Conservation (phyloP, 2,888 invertebrate species). For the Drosophila barbarae region DNA sequence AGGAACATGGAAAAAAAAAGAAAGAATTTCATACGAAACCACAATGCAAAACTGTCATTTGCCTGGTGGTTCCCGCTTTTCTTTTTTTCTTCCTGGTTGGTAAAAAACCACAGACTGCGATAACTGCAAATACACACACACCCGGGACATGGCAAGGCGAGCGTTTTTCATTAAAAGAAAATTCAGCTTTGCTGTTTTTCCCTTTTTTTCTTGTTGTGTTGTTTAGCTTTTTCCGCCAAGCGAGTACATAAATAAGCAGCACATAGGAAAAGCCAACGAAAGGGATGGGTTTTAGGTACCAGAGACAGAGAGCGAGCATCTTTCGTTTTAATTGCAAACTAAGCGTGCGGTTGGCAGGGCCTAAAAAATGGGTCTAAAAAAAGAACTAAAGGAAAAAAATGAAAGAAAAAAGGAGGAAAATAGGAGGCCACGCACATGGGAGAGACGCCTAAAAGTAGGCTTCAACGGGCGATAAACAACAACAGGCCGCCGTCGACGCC, state of each 20-base stretch:
- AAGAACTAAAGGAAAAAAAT: background rate
- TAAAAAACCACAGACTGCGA: constrained; percentile 29
- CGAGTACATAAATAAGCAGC: constrained; percentile 61
- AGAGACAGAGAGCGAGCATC: constrained; percentile 55
- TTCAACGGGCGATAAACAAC: constrained; percentile 72
- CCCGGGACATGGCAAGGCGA: constrained; percentile 41
- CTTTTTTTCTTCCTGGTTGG: constrained; percentile 13
- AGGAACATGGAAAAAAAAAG: background rate
- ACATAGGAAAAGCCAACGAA: constrained; percentile 51
- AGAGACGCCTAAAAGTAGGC: constrained; percentile 68
- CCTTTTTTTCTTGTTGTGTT: constrained; percentile 38
- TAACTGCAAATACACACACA: constrained; percentile 11
- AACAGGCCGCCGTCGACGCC: constrained; percentile 22
- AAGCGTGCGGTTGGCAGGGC: constrained; percentile 71
- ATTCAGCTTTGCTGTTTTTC: constrained; percentile 53
- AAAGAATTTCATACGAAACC: constrained; percentile 33
- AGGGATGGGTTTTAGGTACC: constrained; percentile 32
- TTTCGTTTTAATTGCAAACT: constrained; percentile 76
- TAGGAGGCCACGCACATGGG: constrained; percentile 49
- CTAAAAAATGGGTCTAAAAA: constrained; percentile 23
- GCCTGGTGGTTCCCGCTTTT: constrained; percentile 27
- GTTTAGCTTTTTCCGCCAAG: constrained; percentile 36
- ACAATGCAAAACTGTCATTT: constrained; percentile 47
- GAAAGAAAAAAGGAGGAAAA: constrained; percentile 13
- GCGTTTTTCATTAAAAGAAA: constrained; percentile 71